These are phyloP conservation scores for Dromius quadrimaculatus DNA, from an alignment of 2,888 invertebrate species.

Conservation along the genomic window DNA sequence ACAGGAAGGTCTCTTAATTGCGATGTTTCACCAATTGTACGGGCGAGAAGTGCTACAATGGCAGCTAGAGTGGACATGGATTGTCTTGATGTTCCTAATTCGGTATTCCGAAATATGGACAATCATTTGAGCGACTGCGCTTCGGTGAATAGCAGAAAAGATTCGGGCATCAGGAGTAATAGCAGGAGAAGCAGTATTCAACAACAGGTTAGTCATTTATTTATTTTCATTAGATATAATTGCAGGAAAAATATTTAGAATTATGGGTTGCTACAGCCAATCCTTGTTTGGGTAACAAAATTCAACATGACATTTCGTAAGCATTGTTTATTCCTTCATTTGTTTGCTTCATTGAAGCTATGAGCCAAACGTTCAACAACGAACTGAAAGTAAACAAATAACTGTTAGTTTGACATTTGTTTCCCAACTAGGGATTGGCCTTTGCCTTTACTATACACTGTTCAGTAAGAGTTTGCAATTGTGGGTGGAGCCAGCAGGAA, in stretches of 20 bases:
- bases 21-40: constrained; percentile 53
- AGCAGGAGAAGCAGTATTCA: constrained; percentile 88
- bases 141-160: constrained; percentile 86
- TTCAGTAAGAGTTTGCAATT: too few species aligned
- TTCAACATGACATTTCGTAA: too few species aligned
- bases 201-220: constrained; percentile 76
- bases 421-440: too few species aligned
- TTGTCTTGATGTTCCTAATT: constrained; percentile 61
- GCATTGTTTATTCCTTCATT: too few species aligned
- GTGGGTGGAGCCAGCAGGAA: too few species aligned
- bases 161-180: constrained; percentile 88
- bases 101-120: constrained; percentile 70
- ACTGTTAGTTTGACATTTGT: constrained; percentile 50
- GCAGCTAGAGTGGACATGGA: constrained; percentile 58
- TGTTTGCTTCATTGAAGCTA: background rate
- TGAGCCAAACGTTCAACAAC: too few species aligned
- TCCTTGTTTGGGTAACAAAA: too few species aligned
- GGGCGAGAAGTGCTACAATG: constrained; percentile 63
- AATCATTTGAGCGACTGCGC: constrained; percentile 81
- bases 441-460: too few species aligned
- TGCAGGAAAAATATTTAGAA: constrained; percentile 55
- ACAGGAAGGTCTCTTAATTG: constrained; percentile 65
- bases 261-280: too few species aligned
- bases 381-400: too few species aligned
- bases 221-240: constrained; percentile 36